phyloP scores from a whole-genome alignment of 1,140 invertebrate genomes.

The Drosophila serrata region DNA sequence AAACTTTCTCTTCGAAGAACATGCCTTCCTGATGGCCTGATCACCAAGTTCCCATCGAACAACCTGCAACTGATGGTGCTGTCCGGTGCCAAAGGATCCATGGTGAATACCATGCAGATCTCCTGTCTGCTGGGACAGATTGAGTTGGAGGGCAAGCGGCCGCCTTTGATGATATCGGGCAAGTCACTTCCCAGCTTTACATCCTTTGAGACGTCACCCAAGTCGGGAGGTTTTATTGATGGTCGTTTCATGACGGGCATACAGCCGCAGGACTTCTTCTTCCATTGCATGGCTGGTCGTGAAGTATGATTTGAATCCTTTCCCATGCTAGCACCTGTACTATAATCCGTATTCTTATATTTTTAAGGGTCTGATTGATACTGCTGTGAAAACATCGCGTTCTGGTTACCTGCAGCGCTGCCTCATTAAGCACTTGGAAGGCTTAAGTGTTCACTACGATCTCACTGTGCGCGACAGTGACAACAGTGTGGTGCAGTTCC shows the following conservation, averaged over 20 bases:
- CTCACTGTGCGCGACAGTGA: constrained; percentile 98
- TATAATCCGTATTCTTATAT: background rate
- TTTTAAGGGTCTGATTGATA: constrained; percentile 91
- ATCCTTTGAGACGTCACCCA: constrained; percentile 95
- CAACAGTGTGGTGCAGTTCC: constrained; percentile 96
- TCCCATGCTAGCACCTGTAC: background rate
- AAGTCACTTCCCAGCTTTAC: constrained; percentile 96
- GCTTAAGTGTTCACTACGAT: constrained; percentile 96
- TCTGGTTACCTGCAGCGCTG: constrained; percentile 99
- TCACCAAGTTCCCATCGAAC: constrained; percentile 96
- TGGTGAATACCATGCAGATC: constrained; percentile 98
- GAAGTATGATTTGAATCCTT: constrained; percentile 88
- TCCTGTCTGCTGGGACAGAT: constrained; percentile 98
- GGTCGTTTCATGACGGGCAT: constrained; percentile 99
- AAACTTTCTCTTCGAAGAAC: constrained; percentile 66
- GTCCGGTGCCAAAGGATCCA: constrained; percentile 99
- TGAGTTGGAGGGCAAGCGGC: constrained; percentile 98
- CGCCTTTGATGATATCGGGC: constrained; percentile 96
- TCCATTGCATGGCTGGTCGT: constrained; percentile 99
- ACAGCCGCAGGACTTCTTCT: constrained; percentile 99
- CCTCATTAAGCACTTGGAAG: constrained; percentile 99
- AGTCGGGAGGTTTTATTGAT: constrained; percentile 98
- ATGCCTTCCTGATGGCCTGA: constrained; percentile 93
- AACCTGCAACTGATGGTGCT: constrained; percentile 99
- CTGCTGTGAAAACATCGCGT: constrained; percentile 96